Base-by-base conservation (phyloP, 2,888 invertebrate species). In the Diogma glabrata region DNA sequence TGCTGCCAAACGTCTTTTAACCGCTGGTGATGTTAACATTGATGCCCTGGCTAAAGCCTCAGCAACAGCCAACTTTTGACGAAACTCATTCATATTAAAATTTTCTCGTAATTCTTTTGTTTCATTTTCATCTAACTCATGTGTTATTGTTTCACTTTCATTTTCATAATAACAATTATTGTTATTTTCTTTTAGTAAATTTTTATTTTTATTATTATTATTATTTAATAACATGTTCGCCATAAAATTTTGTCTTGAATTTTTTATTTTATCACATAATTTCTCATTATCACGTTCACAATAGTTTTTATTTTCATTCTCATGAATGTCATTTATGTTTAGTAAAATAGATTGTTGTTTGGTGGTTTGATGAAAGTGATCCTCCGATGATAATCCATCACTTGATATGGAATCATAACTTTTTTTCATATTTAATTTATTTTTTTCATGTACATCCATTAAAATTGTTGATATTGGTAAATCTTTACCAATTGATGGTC, bases 21-120 rank as follows among this genome's bases (percentile, higher is more conserved):
- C 76, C 26, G 74, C 71, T 16, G 75, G 72, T 51, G 77, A 74
- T 57, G 77, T 78, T 73, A 77, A 70, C 64, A 75, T 66, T 62
- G 73, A 75, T 55, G 74, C 75, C 59, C 70, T 72, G 47, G 78
- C 75, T 58, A 80, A 64, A 46, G 75, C 73, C 64, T 79, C 79
- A 54, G 78, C 78, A 55, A 78, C 63, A 16, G 66, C 72, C 57
- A 75, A 67, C 55, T 74, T 73, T 62, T 75, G 72, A 54, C 70
- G 67, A 57, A 71, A 65, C 53, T 67, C 66, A 64, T 64, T 60
- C 28, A 61, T 60, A 58, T 57, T 57, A 33, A 51, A 51, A 16
- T 51, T 47, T 33, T 48, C 49, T 54, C 57, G 23, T 53, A 57
- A 51, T 53, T 62, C 59, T 50, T 57, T 57, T 38, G 56, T 50